These are phyloP conservation scores for Eupithecia pulchellata DNA, from an alignment of 2,888 invertebrate genomes.

Conservation along the genomic window DNA sequence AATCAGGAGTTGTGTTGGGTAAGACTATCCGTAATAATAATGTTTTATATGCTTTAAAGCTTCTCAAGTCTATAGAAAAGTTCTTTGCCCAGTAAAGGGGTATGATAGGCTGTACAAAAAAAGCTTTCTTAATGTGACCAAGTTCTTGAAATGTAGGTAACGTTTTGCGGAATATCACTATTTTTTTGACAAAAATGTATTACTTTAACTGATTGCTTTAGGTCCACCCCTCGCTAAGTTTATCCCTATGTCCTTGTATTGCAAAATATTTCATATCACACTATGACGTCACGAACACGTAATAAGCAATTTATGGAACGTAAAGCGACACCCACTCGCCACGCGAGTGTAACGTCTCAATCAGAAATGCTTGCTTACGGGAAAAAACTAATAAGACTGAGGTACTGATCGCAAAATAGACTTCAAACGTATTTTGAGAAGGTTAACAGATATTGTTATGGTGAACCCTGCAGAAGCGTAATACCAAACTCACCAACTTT, in stretches of 20 bases:
- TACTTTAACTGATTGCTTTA: no score
- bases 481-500: neutral
- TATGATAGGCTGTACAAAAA: neutral
- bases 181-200: neutral
- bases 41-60: neutral
- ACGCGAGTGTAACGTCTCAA: slow-evolving; percentile 77
- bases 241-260: neutral
- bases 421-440: neutral
- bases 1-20: neutral
- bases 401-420: slow-evolving; percentile 59
- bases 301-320: slow-evolving; percentile 58
- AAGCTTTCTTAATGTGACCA: neutral
- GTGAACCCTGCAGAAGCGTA: neutral
- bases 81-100: neutral
- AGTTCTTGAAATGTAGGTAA: neutral
- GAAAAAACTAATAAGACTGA: slow-evolving; percentile 68
- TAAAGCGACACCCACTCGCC: slow-evolving; percentile 69
- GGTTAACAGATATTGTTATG: neutral
- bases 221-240: no score
- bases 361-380: slow-evolving; percentile 66
- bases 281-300: slow-evolving; percentile 43
- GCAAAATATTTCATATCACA: slow-evolving; percentile 25
- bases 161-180: neutral
- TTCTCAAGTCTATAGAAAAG: neutral
- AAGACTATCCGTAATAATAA: neutral